Percentiles rank a stretch among this genome's conserved stretches.
phyloP scores from a whole-genome alignment of 92 coral and sea anemone species.

The Phymanthus crucifer region DNA sequence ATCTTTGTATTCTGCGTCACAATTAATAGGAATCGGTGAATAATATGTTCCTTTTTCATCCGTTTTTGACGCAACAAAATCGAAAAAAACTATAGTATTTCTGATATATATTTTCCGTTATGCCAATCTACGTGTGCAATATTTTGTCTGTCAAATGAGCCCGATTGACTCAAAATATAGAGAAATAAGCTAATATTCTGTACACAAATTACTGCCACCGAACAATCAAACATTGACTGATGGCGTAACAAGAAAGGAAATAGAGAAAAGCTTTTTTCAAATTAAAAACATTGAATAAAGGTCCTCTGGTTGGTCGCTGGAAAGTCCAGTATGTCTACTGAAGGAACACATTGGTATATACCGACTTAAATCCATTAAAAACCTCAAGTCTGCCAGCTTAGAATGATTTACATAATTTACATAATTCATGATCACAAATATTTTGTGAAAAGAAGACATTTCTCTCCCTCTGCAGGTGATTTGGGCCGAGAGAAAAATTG shows the following conservation, averaged over 20 bases:
- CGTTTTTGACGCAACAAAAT: no score
- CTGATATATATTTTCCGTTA: no score
- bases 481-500: neutral
- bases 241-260: neutral
- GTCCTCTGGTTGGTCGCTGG: neutral
- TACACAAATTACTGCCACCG: neutral
- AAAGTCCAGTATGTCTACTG: neutral
- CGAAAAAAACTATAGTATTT: no score
- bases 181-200: neutral
- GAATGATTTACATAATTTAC: constrained; percentile 1
- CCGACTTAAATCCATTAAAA: neutral
- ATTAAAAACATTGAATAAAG: neutral
- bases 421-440: neutral
- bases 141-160: neutral
- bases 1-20: no score
- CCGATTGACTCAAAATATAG: neutral
- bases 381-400: neutral
- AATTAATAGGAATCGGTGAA: no score
- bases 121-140: neutral
- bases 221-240: neutral
- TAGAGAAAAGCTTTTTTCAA: neutral
- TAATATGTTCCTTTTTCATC: no score
- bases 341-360: neutral
- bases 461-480: neutral
- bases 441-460: neutral